Conservation (phyloP, 2,113 vertebrate genomes). For the Oriolus oriolus region DNA sequence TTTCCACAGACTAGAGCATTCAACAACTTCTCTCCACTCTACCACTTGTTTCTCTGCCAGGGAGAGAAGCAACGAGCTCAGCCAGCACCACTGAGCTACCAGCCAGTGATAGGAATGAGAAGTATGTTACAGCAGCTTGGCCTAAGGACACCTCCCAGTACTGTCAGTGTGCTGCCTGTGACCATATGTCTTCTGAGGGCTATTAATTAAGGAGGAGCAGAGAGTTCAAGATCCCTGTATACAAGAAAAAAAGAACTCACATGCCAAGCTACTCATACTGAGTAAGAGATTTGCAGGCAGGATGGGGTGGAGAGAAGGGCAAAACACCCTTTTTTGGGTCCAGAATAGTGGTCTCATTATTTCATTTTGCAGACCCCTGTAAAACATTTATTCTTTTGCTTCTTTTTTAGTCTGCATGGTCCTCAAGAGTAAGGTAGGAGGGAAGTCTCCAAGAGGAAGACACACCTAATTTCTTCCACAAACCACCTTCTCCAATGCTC, state of each 20-base stretch:
- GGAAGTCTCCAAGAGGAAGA: neutral
- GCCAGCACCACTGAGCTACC: neutral
- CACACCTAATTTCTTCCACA: neutral
- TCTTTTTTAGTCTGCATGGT: neutral
- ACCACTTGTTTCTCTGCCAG: neutral
- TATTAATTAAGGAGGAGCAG: neutral
- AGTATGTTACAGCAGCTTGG: neutral
- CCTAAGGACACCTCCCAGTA: neutral
- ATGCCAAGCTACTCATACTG: neutral
- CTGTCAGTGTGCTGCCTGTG: neutral
- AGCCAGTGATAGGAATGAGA: neutral
- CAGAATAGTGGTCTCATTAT: neutral
- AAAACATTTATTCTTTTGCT: neutral
- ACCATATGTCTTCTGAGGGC: neutral
- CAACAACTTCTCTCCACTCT: neutral
- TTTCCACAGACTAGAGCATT: neutral
- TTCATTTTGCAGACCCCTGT: neutral
- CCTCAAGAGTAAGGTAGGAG: neutral
- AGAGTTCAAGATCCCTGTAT: neutral
- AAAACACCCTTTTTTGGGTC: neutral
- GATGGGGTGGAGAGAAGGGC: neutral
- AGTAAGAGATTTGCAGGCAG: neutral
- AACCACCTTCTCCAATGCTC: neutral
- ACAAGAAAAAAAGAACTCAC: neutral
- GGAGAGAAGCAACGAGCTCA: neutral